Evolutionary conservation across 2,797 vertebrate genomes (phyloP), one percentile per base, ranked within the genome.

Genomic region (Vultur gryphus): DNA sequence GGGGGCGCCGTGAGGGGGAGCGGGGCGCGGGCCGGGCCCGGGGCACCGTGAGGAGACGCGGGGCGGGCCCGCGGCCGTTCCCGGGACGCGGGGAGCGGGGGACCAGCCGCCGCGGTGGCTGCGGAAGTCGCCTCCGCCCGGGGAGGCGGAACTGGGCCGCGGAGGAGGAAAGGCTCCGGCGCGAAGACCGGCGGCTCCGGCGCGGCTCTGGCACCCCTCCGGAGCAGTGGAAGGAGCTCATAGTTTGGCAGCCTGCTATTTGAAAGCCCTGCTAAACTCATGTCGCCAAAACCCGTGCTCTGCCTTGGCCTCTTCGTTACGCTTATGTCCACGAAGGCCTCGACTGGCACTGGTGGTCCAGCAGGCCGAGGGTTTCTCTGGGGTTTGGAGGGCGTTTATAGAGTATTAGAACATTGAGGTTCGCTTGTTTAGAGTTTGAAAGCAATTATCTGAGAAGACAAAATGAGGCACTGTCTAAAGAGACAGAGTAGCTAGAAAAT

Each of bases 321-420:
- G 5, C 5, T 11, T 4, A 0, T 4, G 1, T 29, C 43, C 31
- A 1, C 12, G 2, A 7, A 6, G 21, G 13, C 25, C 37, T 21
- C 17, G 3, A 2, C 37, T 23, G 37, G 37, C 16, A 2, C 8
- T 4, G 33, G 44, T 8, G 58, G 55, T 41, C 48, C 41, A 3
- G 41, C 31, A 15, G 55, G 58, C 59, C 33, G 4, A 7, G n/a
- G n/a, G 25, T 10, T 17, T 16, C 67, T 7, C 13, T 4, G 52
- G 19, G 26, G 4, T 2, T 15, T 8, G 67, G 20, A 8, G 14
- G 18, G 3, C 8, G 31, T 3, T 46, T 7, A 1, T 6, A 3
- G 10, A 14, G 13, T 3, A 3, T 6, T 1, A 4, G 39, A 2
- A 2, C 11, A 0, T 0, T 8, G 54, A 1, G 8, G 9, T 2